Evolutionary conservation across 2,113 vertebrate species (phyloP), one percentile per base, ranked within the genome.

Genomic region (Charina bottae): DNA sequence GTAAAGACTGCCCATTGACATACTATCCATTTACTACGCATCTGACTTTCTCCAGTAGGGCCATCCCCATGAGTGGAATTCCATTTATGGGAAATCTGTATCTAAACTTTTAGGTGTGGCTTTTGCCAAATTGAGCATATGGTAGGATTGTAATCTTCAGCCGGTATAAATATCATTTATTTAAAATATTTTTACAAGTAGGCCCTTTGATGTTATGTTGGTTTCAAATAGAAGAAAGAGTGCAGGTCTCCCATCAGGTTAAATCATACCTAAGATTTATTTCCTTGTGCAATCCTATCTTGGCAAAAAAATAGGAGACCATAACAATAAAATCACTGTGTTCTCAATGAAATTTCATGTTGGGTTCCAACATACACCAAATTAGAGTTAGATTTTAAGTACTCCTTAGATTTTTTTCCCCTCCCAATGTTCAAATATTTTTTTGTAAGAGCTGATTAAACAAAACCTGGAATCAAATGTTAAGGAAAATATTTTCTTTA

Each of bases 351-450:
- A 78, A 19, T 19, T 78, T 19, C n/a, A 78, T 78, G n/a, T 78
- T 78, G 68, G 33, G 37, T 78, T 78, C n/a, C 33, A 42, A 46
- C 8, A 83, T 23, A 83, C 78, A 46, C 7, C 9, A 11, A 49
- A 83, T 24, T 83, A 3, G 8, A 46, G 46, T 83, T 83, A 83
- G 8, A 33, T 49, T 7, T 64, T 6, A 26, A 0, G 55, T 28
- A 92, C n/a, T 5, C 93, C 13, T 6, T 0, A 21, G 83, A 21
- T 12, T 83, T 26, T 10, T 24, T 23, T 21, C 42, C 3, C 21
- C 9, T 49, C 83, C 42, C 21, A 49, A 24, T 49, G 0, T 15
- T 90, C 88, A 37, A 78, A 37, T 78, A 37, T 78, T 37, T 78
- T 21, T 37, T 78, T 37, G 33, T 8, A 72, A 72, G 6, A 72